Evolutionary conservation across 2,113 vertebrate species (phyloP).

Genomic region (Pachypanchax playfairii): DNA sequence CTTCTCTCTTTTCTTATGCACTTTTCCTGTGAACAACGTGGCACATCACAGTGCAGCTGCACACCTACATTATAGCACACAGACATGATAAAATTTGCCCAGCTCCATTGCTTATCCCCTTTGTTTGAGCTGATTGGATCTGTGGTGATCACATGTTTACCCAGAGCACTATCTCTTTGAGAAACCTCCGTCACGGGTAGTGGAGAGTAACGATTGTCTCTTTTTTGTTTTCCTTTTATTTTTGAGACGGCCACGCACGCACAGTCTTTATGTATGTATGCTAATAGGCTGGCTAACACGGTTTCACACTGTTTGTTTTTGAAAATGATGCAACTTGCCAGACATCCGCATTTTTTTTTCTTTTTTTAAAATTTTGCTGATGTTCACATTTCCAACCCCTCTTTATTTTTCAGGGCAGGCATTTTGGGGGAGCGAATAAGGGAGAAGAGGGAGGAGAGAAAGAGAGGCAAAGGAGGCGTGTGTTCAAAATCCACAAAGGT

Average conservation of each 20-base stretch:
- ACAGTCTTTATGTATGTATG: conserved; percentile 76
- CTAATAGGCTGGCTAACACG: conserved; percentile 77
- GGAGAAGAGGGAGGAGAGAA: conserved; percentile 9
- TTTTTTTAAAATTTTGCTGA: conserved; percentile 74
- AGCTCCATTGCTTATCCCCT: conserved; percentile 69
- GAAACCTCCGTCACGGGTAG: conserved; percentile 77
- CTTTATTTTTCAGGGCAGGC: conserved; percentile 56
- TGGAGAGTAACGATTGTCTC: conserved; percentile 70
- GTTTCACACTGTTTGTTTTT: conserved; percentile 80
- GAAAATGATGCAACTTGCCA: conserved; percentile 82
- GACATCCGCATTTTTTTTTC: conserved; percentile 76
- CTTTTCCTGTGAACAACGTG: conserved; percentile 52
- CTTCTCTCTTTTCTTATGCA: conserved; percentile 40
- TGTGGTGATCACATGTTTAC: conserved; percentile 77
- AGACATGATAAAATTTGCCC: conserved; percentile 49
- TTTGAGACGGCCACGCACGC: conserved; percentile 68
- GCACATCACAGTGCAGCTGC: conserved; percentile 44
- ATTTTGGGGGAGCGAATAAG: conserved; percentile 55
- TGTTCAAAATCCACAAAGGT: conserved; percentile 78
- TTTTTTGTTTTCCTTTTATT: conserved; percentile 76
- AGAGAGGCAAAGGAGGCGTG: conserved; percentile 48
- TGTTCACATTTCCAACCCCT: conserved; percentile 64
- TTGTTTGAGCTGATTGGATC: conserved; percentile 79
- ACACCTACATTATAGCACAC: conserved; percentile 59
- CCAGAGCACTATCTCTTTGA: conserved; percentile 75